Base-by-base conservation (phyloP, 2,113 vertebrate genomes). In the Mastomys coucha region DNA sequence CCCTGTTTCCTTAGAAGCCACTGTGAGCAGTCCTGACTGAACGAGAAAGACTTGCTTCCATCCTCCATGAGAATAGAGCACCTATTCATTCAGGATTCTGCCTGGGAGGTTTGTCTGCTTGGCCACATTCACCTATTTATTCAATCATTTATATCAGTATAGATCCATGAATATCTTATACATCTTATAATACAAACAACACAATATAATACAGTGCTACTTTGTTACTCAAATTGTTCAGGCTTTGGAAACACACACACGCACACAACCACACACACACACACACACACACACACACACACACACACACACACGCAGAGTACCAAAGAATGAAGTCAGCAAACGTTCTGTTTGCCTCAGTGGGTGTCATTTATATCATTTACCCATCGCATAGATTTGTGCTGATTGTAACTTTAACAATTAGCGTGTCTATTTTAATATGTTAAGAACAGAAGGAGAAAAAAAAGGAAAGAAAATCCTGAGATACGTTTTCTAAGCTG, bases 391-490 rank as follows among this genome's bases (percentile, higher is more conserved):
- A 65, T 85, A 81, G 31, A 85, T 69, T 72, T 88, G 42, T 70
- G n/a, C 60, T 82, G 60, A 82, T 78, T 80, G 7, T 78, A 89
- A 75, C 72, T 60, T 60, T 89, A 73, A 92, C 91, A 94, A 86
- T 72, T 69, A 89, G 63, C 87, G 36, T 96, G 92, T 93, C 12
- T 93, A 73, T 96, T 91, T 92, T 84, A 86, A n/a, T 87, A 36
- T 75, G 36, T 51, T 80, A 88, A 92, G 53, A 92, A 78, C 26
- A 84, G 20, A 53, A 17, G 65, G 13, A 39, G 58, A 88, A 53
- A 19, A 63, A 14, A 33, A 69, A 31, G 26, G 19, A 45, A 85
- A 82, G 58, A 16, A 42, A 49, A 67, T 13, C 39, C 60, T 22
- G 8, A 86, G 84, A 45, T 17, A 90, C 17, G 81, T 80, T 93